These are phyloP conservation scores for Coelogynopora nodosa DNA, from an alignment of 2,888 invertebrate species.

Conservation along the genomic window DNA sequence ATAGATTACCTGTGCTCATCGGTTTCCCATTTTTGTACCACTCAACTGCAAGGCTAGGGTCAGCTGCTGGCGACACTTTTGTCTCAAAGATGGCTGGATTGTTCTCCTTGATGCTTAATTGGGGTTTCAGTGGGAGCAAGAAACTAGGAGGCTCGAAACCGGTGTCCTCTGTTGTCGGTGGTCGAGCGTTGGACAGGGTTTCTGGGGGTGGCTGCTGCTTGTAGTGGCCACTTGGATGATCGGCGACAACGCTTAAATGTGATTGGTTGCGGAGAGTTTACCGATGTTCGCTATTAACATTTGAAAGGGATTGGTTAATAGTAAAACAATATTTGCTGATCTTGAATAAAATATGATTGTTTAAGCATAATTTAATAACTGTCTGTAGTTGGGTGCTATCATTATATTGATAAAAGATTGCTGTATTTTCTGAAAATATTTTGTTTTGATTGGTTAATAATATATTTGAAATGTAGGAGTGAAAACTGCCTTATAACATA, in stretches of 20 bases:
- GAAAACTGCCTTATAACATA: too few species aligned
- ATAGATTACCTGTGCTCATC: conserved; percentile 78
- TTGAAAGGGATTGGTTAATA: too few species aligned
- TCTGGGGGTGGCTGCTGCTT: background rate
- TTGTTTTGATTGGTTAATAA: too few species aligned
- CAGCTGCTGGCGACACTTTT: conserved; percentile 85
- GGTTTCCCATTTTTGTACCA: conserved; percentile 93
- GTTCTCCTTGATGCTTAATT: conserved; percentile 70
- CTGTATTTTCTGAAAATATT: too few species aligned
- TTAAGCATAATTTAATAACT: too few species aligned
- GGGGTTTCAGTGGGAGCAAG: background rate
- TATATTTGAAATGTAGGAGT: too few species aligned
- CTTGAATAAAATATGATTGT: too few species aligned
- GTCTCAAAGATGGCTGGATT: conserved; percentile 93
- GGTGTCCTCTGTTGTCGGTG: background rate
- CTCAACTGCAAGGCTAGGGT: conserved; percentile 84
- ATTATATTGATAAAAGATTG: too few species aligned
- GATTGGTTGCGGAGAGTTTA: too few species aligned
- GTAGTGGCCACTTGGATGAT: conserved; percentile 16
- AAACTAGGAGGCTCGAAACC: background rate
- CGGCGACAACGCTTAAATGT: background rate
- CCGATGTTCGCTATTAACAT: too few species aligned
- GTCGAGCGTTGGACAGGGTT: background rate
- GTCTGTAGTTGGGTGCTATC: too few species aligned
- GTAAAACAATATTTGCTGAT: too few species aligned